phyloP scores from a whole-genome alignment of 2,888 invertebrate genomes.

The Drosophila sordidapex region DNA sequence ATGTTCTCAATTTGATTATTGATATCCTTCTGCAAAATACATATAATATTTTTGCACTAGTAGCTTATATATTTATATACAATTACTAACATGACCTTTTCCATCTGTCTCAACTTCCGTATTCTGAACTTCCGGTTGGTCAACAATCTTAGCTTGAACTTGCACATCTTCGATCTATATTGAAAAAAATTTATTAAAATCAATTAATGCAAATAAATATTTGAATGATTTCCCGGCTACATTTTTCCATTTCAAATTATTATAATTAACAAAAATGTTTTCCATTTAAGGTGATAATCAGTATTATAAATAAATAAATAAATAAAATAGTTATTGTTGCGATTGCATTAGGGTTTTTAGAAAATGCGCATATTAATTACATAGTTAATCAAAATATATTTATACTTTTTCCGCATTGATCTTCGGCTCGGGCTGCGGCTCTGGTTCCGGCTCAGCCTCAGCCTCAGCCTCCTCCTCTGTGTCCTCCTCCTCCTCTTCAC shows the following conservation, averaged over 20 bases:
- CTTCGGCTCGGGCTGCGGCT: not conserved
- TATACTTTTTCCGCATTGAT: slow-evolving; percentile 32
- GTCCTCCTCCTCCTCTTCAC: slow-evolving; percentile 11
- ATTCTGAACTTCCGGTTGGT: not conserved
- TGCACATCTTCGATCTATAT: slow-evolving; percentile 24
- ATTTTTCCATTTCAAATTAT: not conserved
- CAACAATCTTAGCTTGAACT: not conserved
- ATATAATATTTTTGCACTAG: not conserved
- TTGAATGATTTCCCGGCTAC: not conserved
- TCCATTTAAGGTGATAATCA: not conserved
- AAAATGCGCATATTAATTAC: slow-evolving; percentile 8
- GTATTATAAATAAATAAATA: not conserved
- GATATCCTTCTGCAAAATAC: slow-evolving; percentile 45
- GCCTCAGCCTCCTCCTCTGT: slow-evolving; percentile 6
- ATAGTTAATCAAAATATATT: slow-evolving; percentile 2
- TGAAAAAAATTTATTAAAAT: not conserved
- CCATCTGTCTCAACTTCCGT: slow-evolving; percentile 1
- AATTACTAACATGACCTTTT: slow-evolving; percentile 13
- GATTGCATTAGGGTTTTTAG: not conserved
- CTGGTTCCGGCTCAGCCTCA: not conserved
- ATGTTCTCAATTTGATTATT: slow-evolving; percentile 87
- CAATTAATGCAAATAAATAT: not conserved
- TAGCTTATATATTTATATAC: slow-evolving; percentile 11
- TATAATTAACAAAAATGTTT: not conserved
- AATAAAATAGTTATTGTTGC: not conserved